phyloP scores from a whole-genome alignment of 2,113 vertebrate genomes.

The Micromys minutus region DNA sequence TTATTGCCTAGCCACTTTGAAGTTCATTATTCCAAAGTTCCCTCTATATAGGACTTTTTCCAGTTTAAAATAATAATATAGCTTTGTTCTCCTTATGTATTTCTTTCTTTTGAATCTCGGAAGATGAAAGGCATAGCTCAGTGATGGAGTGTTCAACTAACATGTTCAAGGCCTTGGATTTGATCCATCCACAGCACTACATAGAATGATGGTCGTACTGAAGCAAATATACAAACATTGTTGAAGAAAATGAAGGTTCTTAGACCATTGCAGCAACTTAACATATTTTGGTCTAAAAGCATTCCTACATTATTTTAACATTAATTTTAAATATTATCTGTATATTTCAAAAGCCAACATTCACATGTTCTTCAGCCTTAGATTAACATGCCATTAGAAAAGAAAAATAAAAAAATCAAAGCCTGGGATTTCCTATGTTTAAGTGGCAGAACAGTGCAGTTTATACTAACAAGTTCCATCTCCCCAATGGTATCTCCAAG shows the following conservation, averaged over 20 bases:
- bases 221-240: background rate
- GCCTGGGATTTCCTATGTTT: background rate
- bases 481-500: background rate
- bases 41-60: background rate
- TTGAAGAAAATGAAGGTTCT: background rate
- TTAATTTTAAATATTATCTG: conserved; percentile 50
- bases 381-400: background rate
- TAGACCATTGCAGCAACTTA: conserved; percentile 8
- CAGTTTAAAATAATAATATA: background rate
- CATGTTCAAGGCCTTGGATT: background rate
- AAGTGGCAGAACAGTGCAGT: background rate
- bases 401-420: background rate
- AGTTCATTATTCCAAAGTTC: background rate
- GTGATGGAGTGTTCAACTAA: too few relatives aligned
- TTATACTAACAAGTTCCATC: background rate
- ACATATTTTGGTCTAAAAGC: conserved; percentile 9
- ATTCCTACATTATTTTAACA: background rate
- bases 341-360: conserved; percentile 36
- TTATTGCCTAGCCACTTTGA: conserved; percentile 12
- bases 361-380: conserved; percentile 22
- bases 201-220: background rate
- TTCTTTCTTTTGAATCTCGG: background rate
- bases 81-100: background rate
- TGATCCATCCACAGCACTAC: background rate
- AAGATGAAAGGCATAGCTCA: background rate